Conservation (phyloP, 2,113 vertebrate species). For the Indicator maculatus region DNA sequence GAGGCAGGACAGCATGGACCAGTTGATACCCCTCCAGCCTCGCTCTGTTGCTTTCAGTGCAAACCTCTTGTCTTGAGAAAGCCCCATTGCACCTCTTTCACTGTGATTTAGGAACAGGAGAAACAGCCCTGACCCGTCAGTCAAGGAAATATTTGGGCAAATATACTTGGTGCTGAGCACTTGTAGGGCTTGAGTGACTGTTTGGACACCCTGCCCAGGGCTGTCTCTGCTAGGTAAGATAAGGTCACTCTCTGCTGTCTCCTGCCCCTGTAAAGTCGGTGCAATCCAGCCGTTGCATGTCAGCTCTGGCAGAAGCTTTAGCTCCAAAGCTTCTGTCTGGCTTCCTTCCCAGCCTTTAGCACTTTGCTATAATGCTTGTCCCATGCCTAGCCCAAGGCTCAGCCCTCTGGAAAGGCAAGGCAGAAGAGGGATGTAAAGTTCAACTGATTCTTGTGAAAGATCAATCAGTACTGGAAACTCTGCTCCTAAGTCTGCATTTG, state of each 20-base stretch:
- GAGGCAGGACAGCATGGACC: neutral
- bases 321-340: neutral
- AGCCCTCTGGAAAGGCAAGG: neutral
- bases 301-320: constrained; percentile 14
- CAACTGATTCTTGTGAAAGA: neutral
- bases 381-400: neutral
- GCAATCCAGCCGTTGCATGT: neutral
- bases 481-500: neutral
- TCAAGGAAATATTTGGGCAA: neutral
- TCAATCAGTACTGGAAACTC: neutral
- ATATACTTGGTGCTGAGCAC: neutral
- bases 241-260: neutral
- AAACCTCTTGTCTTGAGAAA: neutral
- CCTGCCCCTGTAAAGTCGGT: neutral
- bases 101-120: fast-evolving
- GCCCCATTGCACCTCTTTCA: neutral
- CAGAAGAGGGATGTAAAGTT: neutral
- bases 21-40: neutral
- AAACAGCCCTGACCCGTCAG: neutral
- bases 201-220: neutral
- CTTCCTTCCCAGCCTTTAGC: neutral
- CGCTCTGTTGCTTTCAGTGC: neutral
- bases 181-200: neutral
- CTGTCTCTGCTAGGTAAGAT: neutral
- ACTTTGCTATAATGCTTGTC: neutral